A percentile compares a stretch with the other conserved stretches of the same genome.
phyloP scores from a whole-genome alignment of 2,797 vertebrate species.

The Sebastes hopkinsi region DNA sequence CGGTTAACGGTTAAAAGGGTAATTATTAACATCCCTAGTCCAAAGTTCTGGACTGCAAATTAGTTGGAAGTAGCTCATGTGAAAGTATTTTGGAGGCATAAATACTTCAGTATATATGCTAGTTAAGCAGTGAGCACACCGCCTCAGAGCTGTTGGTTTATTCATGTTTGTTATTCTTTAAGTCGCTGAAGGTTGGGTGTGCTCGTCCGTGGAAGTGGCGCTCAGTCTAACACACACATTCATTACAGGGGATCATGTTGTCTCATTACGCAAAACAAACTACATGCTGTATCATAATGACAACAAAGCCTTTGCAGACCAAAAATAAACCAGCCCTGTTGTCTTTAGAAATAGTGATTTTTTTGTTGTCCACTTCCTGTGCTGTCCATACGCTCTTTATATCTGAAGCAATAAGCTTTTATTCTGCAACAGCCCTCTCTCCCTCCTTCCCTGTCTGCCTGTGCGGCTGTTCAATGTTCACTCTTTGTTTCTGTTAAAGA shows the following conservation, averaged over 20 bases:
- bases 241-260: slow-evolving; percentile 13
- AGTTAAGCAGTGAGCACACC: slow-evolving; percentile 21
- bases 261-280: slow-evolving; percentile 31
- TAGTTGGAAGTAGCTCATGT: slow-evolving; percentile 5
- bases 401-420: slow-evolving; percentile 8
- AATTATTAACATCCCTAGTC: too few species aligned
- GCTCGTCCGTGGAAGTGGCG: slow-evolving; percentile 22
- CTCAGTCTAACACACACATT: slow-evolving; percentile 13
- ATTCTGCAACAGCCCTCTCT: background rate
- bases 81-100: slow-evolving; percentile 45
- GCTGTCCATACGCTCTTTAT: slow-evolving; percentile 9
- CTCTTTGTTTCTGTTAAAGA: slow-evolving; percentile 50
- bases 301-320: slow-evolving; percentile 4
- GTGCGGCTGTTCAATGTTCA: slow-evolving; percentile 12
- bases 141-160: slow-evolving; percentile 59
- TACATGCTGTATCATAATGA: background rate
- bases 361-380: background rate
- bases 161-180: slow-evolving; percentile 62
- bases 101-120: slow-evolving; percentile 50
- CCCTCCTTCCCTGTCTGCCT: background rate
- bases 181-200: slow-evolving; percentile 28
- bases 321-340: background rate
- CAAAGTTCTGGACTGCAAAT: background rate
- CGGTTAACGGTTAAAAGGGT: too few species aligned
- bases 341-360: background rate